Base-by-base conservation (phyloP, 2,113 vertebrate genomes). In the Leucosticte australis region DNA sequence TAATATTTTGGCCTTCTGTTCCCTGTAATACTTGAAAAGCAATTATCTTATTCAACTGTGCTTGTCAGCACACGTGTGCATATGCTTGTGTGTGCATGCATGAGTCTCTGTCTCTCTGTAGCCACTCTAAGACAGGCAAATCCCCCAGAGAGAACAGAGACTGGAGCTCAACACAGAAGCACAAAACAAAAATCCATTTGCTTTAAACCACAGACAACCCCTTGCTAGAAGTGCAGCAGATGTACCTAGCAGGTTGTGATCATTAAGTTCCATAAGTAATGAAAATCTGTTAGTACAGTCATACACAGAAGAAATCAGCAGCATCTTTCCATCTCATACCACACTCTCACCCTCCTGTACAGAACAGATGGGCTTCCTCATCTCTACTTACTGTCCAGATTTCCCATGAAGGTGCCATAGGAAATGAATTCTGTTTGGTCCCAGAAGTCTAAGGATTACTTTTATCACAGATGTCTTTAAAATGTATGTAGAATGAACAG, bases 21-120 rank as follows among this genome's bases (percentile, higher is more conserved):
- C 21, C 28, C 19, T 80, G 10, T n/a, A 23, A 35, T 39, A 18
- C 9, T 28, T 68, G 52, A 3, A 78, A 69, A 24, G 13, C 30
- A 69, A 33, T 60, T 52, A 39, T 7, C 9, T 64, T 47, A 42
- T 5, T 7, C 24, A 59, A 2, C 8, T 39, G 12, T 37, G 5
- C 6, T 10, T 11, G 11, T 35, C 2, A 3, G 4, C 37, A 41
- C 17, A 47, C 0, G 0, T 11, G 7, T 19, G 16, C 12, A 15
- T 22, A 15, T 24, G 11, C 1, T 1, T 31, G 21, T 4, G 7
- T 37, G 26, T 17, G 11, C 6, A 22, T 5, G 2, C 22, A 35
- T 24, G 18, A 81, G 20, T 30, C 28, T 73, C 24, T 56, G 6
- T 33, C 11, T 15, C 28, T 31, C 7, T 42, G 18, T 15, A 53